Percentiles rank a stretch among this genome's conserved stretches.
phyloP scores from a whole-genome alignment of 2,888 invertebrate species.

The Mechanitis messenoides region DNA sequence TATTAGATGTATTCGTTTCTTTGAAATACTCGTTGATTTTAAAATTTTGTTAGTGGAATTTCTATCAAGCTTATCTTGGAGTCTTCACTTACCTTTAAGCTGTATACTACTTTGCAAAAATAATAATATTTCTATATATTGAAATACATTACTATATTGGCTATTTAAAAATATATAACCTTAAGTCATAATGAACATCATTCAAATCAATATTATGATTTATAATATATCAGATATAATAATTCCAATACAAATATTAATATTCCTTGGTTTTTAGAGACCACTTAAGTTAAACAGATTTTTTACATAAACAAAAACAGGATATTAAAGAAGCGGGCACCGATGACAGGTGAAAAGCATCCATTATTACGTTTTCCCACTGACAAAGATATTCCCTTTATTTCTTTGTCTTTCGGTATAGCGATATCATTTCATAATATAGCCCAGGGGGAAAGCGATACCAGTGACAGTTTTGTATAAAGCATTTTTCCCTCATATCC shows the following conservation, averaged over 20 bases:
- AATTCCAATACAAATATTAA: background rate
- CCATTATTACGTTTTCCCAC: slow-evolving; percentile 49
- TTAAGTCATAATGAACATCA: too few relatives aligned
- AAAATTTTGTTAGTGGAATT: too few relatives aligned
- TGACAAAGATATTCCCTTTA: slow-evolving; percentile 46
- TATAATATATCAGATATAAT: background rate
- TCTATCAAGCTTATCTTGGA: too few relatives aligned
- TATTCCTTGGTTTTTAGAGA: slow-evolving; percentile 10
- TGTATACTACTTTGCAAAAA: too few relatives aligned
- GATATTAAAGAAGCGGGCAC: slow-evolving; percentile 38
- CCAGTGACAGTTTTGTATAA: slow-evolving; percentile 48
- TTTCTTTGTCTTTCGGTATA: slow-evolving; percentile 33
- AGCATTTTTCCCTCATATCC: slow-evolving; percentile 34
- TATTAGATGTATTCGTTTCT: background rate
- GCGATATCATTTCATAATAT: slow-evolving; percentile 44
- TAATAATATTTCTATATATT: too few relatives aligned
- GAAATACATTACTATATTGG: too few relatives aligned
- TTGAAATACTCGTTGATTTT: too few relatives aligned
- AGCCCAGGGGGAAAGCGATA: slow-evolving; percentile 35
- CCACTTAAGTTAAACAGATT: slow-evolving; percentile 30
- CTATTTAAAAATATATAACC: background rate
- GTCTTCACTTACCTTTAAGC: too few relatives aligned
- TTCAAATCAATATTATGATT: too few relatives aligned
- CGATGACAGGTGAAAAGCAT: slow-evolving; percentile 54
- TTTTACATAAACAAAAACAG: slow-evolving; percentile 37